These are phyloP conservation scores for Biston betularia DNA, from an alignment of 2,888 invertebrate genomes.

Conservation along the genomic window DNA sequence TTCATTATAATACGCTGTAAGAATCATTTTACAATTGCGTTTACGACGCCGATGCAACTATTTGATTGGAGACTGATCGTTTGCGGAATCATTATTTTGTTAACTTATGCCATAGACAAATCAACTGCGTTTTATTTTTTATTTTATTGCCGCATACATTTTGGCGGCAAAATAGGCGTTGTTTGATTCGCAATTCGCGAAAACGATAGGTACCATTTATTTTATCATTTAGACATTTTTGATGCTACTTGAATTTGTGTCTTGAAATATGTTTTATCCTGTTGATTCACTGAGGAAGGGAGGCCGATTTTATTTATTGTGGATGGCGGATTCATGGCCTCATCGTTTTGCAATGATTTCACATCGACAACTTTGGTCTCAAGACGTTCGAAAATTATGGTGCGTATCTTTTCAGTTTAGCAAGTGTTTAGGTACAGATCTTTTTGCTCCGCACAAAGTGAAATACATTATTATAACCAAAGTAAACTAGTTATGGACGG, in stretches of 20 bases:
- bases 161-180: slow-evolving; percentile 48
- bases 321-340: slow-evolving; percentile 82
- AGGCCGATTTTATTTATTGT: slow-evolving; percentile 77
- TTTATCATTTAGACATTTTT: not conserved
- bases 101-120: too few species aligned
- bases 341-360: slow-evolving; percentile 71
- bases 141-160: not conserved
- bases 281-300: slow-evolving; percentile 71
- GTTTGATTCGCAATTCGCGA: not conserved
- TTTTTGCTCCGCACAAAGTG: not conserved
- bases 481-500: too few species aligned
- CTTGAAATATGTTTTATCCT: slow-evolving; percentile 74
- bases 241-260: not conserved
- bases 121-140: not conserved
- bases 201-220: too few species aligned
- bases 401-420: slow-evolving; percentile 46
- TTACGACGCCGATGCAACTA: not conserved
- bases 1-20: not conserved
- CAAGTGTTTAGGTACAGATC: too few species aligned
- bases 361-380: slow-evolving; percentile 72
- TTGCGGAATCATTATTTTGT: too few species aligned
- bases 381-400: slow-evolving; percentile 76
- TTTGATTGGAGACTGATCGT: too few species aligned
- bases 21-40: not conserved
- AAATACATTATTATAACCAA: too few species aligned